Evolutionary conservation across 1,140 invertebrate genomes (phyloP), one percentile per base, ranked within the genome.

Genomic region (Euschistus heros): DNA sequence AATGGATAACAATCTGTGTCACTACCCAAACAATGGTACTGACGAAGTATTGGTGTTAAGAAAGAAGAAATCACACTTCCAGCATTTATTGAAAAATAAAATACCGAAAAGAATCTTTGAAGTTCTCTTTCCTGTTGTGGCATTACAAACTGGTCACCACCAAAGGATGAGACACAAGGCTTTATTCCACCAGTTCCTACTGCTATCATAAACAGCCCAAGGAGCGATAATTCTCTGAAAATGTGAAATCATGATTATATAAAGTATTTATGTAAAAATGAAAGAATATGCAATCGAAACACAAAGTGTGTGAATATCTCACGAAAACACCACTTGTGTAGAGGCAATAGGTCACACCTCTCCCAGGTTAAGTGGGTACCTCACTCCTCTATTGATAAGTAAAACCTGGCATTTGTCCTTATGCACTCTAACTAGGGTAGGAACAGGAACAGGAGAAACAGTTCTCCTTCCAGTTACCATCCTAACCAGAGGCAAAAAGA

Each of bases 151-250:
- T 99, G 97, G 77, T 99, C 96, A 0, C 93, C 97, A 20, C 97
- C 97, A 75, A 99, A 98, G 0, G 96, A 90, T 0, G 92, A 85
- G 0, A 98, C 95, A 74, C 94, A 98, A 0, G 97, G 94, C 74
- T 99, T 99, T 71, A 99, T 98, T 2, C 96, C 93, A 10, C 94
- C 97, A 0, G 92, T 94, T 0, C 94, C 93, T 15, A 94, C 64
- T 2, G 92, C 92, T 68, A 97, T 92, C 17, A 95, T 76, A 0
- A 86, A 70, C 64, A 96, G 76, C 0, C 92, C 92, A n/a, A 91
- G 10, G 8, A 93, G 80, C 2, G 88, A 85, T 37, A 91, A 81
- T 66, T 76, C 78, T 69, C 86, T 89, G 78, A 27, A n/a, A 60
- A 46, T 20, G 33, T 33, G 1, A 26, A 17, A 22, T 37, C 8